Percentiles rank a stretch among this genome's conserved stretches.
Evolutionary conservation across 2,797 vertebrate species (phyloP).

Genomic region (Helostoma temminkii): DNA sequence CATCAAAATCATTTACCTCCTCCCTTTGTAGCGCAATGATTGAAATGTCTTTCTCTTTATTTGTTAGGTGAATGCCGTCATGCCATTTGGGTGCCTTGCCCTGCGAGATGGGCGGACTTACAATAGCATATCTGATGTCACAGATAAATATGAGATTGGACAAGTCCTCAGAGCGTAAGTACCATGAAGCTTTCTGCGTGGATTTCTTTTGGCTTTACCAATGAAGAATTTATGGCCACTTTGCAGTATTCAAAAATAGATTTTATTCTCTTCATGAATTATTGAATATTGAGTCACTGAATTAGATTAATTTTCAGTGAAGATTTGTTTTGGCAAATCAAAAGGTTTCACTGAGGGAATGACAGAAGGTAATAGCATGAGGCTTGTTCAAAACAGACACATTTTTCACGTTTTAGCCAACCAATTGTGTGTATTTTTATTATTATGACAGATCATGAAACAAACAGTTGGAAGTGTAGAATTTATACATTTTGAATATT

Average conservation of each 20-base stretch:
- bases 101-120: constrained; percentile 88
- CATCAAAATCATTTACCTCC: constrained; percentile 17
- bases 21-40: constrained; percentile 26
- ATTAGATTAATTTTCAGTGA: constrained; percentile 18
- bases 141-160: constrained; percentile 91
- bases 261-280: constrained; percentile 49
- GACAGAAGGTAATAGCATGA: constrained; percentile 34
- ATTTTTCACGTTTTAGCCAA: constrained; percentile 27
- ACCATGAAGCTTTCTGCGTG: constrained; percentile 33
- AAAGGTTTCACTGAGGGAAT: constrained; percentile 30
- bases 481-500: constrained; percentile 39
- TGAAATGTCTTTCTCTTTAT: constrained; percentile 44
- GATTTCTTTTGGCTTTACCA: background rate
- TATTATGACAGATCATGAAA: constrained; percentile 25
- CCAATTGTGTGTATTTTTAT: constrained; percentile 26
- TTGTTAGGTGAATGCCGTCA: constrained; percentile 85
- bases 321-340: constrained; percentile 43
- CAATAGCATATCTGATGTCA: constrained; percentile 88
- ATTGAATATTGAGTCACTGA: constrained; percentile 22
- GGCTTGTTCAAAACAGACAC: constrained; percentile 14
- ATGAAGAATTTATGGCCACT: constrained; percentile 47
- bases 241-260: constrained; percentile 19
- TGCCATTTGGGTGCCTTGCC: constrained; percentile 93
- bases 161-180: constrained; percentile 90
- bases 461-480: constrained; percentile 11